Base-by-base conservation (phyloP, 2,797 vertebrate genomes). In the Chelidonichthys spinosus region DNA sequence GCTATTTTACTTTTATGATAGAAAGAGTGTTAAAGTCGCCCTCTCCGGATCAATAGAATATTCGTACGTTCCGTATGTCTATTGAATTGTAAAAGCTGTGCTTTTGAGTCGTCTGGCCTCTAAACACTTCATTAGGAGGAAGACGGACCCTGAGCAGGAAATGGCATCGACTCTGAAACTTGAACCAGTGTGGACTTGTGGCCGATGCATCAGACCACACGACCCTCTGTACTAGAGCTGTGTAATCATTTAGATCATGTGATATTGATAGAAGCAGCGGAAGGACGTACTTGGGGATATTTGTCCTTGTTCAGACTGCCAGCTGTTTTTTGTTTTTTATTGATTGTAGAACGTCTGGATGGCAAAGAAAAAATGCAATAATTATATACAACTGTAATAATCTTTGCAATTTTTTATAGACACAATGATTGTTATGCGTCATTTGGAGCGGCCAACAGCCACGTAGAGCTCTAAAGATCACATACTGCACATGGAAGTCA, bases 1-100 rank as follows among this genome's bases (percentile, higher is more conserved):
- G 52, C 58, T 69, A 40, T 83, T 86, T 37, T 13, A 69, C 9
- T 69, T 60, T 52, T 6, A 5, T 5, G 67, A 87, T 74, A 25
- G 69, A 69, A 72, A 58, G 55, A 64, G 66, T 86, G 82, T 25
- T 32, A 59, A 35, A 74, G 32, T 17, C 18, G 0, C 47, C 69
- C 71, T 36, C 7, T 64, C 33, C 69, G 63, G 50, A 54, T 39
- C n/a, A 25, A 25, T 17, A n/a, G 46, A 49, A 25, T 18, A 4
- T 56, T 62, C 78, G 25, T 25, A 25, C 25, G 2, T 25, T 25
- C 25, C 25, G 25, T 25, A 25, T 25, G 25, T 25, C 25, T 25
- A 25, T 11, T 59, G 52, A 55, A 11, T 37, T 44, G 17, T 46
- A 37, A n/a, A 47, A 35, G 47, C 25, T 75, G 35, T 14, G 56